Evolutionary conservation across 2,797 vertebrate genomes (phyloP), one percentile per base, ranked within the genome.

Genomic region (Vespertilio murinus): DNA sequence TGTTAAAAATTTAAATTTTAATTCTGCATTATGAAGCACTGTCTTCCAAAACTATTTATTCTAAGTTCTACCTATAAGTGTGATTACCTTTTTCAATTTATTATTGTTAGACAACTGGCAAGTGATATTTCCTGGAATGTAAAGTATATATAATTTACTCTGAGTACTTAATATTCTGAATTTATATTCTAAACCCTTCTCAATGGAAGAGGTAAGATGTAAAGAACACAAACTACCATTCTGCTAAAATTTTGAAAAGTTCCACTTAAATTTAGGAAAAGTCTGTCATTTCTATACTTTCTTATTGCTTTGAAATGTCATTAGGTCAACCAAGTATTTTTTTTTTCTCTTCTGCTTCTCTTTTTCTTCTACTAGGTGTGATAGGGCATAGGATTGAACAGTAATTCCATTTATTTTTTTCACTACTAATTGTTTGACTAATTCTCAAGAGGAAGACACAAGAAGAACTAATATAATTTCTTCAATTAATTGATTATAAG

Each of bases 401-500:
- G 2, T 30, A 88, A 90, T 92, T 81, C 35, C 6, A 91, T 65
- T 70, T 81, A 40, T 78, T 42, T 71, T 45, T 47, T 80, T 22
- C 30, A 71, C 7, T 38, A 71, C 7, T 86, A 8, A 45, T 8
- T 52, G 7, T 74, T 81, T 79, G 33, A 74, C 6, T 90, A 88
- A 71, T 61, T 71, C 13, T 71, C 25, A 85, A 67, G n/a, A 49
- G 1, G 7, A 77, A 65, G 69, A 61, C n/a, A 64, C 13, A 20
- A 10, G 22, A 83, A 40, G 20, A 91, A 64, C 4, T 69, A 89
- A 91, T 64, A 69, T 9, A 81, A 82, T n/a, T 88, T 23, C 28
- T 95, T 74, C 22, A 8, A 82, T 77, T 49, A 88, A 64, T n/a
- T 95, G n/a, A n/a, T n/a, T n/a, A n/a, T n/a, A n/a, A n/a, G n/a